Conservation (phyloP, 2,888 invertebrate species). For the Hypercompe scribonia region DNA sequence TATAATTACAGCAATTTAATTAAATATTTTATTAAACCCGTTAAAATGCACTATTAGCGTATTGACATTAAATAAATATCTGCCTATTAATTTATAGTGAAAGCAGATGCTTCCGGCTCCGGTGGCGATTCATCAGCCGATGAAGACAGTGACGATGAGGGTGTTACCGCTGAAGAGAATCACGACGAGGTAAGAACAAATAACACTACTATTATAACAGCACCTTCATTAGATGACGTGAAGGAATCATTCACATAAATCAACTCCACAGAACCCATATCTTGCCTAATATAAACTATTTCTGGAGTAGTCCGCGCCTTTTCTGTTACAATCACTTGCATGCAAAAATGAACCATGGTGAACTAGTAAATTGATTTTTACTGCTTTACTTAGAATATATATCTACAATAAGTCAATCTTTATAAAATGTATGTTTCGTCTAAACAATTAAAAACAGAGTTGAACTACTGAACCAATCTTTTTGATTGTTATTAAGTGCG, state of each 20-base stretch:
- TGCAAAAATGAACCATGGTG: not conserved
- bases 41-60: not conserved
- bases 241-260: not conserved
- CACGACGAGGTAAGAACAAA: constrained; percentile 88
- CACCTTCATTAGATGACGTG: not conserved
- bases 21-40: not conserved
- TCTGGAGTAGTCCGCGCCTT: not conserved
- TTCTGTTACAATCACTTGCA: not conserved
- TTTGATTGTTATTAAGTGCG: not conserved
- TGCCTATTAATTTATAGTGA: constrained; percentile 54
- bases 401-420: not conserved
- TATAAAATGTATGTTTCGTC: not conserved
- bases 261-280: not conserved
- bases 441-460: not conserved
- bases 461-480: not conserved
- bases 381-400: not conserved
- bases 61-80: not conserved
- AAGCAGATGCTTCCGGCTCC: constrained; percentile 72
- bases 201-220: not conserved
- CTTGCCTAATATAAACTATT: not conserved
- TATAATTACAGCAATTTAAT: not conserved
- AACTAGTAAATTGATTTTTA: not conserved
- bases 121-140: constrained; percentile 91
- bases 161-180: constrained; percentile 86
- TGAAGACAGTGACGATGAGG: constrained; percentile 92